Evolutionary conservation across 2,888 invertebrate genomes (phyloP).

Genomic region (Diploptera punctata): DNA sequence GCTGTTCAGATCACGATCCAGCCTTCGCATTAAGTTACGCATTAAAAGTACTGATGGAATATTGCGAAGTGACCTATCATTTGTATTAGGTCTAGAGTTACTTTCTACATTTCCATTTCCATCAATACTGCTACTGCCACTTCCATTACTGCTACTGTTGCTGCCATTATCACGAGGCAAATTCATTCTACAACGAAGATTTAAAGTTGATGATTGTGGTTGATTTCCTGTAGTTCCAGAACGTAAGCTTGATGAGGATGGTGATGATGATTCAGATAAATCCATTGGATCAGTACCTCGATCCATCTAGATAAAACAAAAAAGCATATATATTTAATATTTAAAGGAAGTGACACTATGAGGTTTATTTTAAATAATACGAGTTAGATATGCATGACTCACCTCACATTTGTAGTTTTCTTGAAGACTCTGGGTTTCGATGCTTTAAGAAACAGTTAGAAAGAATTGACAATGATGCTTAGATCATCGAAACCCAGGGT

Average conservation of each 20-base stretch:
- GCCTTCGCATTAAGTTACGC: too few relatives aligned
- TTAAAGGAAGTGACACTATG: too few relatives aligned
- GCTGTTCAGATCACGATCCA: too few relatives aligned
- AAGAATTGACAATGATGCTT: too few relatives aligned
- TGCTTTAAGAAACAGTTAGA: too few relatives aligned
- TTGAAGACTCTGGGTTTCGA: too few relatives aligned
- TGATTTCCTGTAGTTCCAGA: not conserved
- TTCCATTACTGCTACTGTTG: not conserved
- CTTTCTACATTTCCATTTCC: not conserved
- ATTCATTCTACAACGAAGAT: not conserved
- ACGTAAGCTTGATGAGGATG: not conserved
- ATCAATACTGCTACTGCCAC: not conserved
- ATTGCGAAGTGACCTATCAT: not conserved
- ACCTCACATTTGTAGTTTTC: too few relatives aligned
- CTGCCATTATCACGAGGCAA: not conserved
- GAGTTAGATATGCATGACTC: too few relatives aligned
- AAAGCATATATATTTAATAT: too few relatives aligned
- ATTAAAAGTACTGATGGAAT: not conserved
- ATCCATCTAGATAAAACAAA: constrained; percentile 61
- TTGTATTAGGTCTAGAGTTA: not conserved
- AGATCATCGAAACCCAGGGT: too few relatives aligned
- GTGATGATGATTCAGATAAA: constrained; percentile 48
- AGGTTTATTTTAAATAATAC: too few relatives aligned
- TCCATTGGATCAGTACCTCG: constrained; percentile 76
- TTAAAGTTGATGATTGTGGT: not conserved